Evolutionary conservation across 2,888 invertebrate genomes (phyloP).

Genomic region (Norana najaformis): DNA sequence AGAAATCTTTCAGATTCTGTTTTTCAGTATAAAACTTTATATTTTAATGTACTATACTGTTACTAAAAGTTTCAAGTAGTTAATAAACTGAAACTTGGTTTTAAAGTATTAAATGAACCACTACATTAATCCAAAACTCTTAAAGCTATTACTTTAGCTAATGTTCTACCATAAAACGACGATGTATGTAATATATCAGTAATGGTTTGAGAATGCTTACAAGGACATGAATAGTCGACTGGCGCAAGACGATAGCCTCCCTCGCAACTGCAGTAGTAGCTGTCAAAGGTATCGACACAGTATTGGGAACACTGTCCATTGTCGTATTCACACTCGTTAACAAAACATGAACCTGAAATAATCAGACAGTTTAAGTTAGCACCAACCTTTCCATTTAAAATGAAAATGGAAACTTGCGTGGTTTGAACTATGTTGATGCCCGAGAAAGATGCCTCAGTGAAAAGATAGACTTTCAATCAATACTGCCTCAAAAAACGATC

Average conservation of each 20-base stretch:
- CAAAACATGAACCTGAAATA: neutral
- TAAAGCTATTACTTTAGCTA: neutral
- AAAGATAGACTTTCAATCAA: neutral
- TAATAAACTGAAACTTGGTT: neutral
- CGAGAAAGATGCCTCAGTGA: neutral
- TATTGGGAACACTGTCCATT: slow-evolving; percentile 41
- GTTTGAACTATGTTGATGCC: no score
- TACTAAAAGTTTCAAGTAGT: neutral
- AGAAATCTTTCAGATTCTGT: neutral
- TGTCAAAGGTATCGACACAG: slow-evolving; percentile 41
- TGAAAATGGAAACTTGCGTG: no score
- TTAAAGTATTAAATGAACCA: neutral
- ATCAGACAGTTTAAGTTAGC: neutral
- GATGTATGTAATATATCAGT: neutral
- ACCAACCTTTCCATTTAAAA: neutral
- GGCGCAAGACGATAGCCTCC: slow-evolving; percentile 33
- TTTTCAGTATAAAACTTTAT: neutral
- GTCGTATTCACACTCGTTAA: slow-evolving; percentile 38
- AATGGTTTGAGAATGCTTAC: neutral
- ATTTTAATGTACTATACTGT: neutral
- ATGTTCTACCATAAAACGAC: neutral
- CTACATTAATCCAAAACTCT: neutral
- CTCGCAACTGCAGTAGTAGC: slow-evolving; percentile 39
- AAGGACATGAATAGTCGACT: slow-evolving; percentile 20
- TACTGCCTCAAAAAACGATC: neutral